Base-by-base conservation (phyloP, 2,797 vertebrate species). In the Pangasius djambal region DNA sequence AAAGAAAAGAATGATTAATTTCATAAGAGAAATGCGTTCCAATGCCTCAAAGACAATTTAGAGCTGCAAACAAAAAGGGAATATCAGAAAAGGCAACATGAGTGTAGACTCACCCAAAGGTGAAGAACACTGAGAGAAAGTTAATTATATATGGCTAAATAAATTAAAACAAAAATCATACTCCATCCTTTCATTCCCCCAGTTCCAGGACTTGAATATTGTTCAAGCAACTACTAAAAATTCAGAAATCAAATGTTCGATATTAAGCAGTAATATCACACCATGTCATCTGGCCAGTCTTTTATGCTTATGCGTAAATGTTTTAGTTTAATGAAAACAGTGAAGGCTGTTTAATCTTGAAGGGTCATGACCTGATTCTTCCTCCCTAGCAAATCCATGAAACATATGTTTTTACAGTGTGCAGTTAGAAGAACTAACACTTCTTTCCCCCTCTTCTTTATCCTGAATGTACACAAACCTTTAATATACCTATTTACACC, bases 401-500 rank as follows among this genome's bases (percentile, higher is more conserved):
- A 28, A 40, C 4, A 0, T 52, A 44, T 0, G 1, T 31, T 37
- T 37, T 57, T 22, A 22, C 78, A 59, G 37, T 82, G 31, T 59
- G 40, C 20, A 57, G 1, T 40, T 40, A 61, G 15, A 85, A 34
- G 57, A 69, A 57, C 44, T 44, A 88, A 55, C 13, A 61, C 37
- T 37, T 44, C 44, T 7, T 44, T 20, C 63, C 37, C 15, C 8
- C 6, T 20, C 15, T 59, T 59, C 25, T 85, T 69, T 20, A 20
- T 69, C 44, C 97, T 96, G 97, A 97, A 98, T 98, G 95, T 98
- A 97, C 97, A 98, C 96, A 94, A 95, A 96, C 89, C 96, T 97
- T 97, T 96, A 96, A 96, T 88, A 83, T 96, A 95, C 96, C 97
- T 98, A 98, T 99, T 97, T 98, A 98, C 98, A 99, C 50, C 4